Evolutionary conservation across 2,888 invertebrate genomes (phyloP), one percentile per base, ranked within the genome.

Genomic region (Cryptus viduatorius): DNA sequence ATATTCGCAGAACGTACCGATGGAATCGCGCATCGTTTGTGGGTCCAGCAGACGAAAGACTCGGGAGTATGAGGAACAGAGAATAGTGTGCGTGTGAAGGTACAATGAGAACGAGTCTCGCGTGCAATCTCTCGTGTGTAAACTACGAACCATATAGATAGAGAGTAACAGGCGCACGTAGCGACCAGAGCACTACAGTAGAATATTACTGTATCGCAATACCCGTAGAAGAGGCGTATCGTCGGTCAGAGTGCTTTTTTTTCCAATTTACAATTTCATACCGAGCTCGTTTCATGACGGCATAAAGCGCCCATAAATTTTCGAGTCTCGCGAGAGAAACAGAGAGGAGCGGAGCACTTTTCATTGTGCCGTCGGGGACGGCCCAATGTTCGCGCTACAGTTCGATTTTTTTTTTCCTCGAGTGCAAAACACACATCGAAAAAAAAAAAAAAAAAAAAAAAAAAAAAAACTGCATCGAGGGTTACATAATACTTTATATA

Each of bases 251-350:
- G 76, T 77, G 71, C 50, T 53, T 69, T 71, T 82, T 81, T 86
- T 84, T 85, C 80, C 87, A 86, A 88, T 87, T 89, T 88, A 84
- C 87, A 86, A 88, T 89, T 89, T 88, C 85, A 84, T 87, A 67
- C 82, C 84, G 5, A 64, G 76, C 67, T 85, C 80, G 87, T 82
- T 89, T 89, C 87, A 86, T 67, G 84, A 72, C 61, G 76, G 79
- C 78, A 79, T 87, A 86, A 88, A 89, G 73, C 85, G 82, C 81
- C 84, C 87, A 86, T 88, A 87, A 87, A 88, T 89, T 87, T 79
- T 53, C 56, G 73, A 37, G 48, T 48, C 44, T 50, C 61, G 50
- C 14, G 44, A 24, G 24, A 16, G 44, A 10, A 53, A 1, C 10
- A 29, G 59, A 24, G 59, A 12, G 24, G 29, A 73, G 46, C 46